A percentile compares a stretch with the other conserved stretches of the same genome.
Conservation (phyloP, 2,888 invertebrate genomes). For the Thereva nobilitata region DNA sequence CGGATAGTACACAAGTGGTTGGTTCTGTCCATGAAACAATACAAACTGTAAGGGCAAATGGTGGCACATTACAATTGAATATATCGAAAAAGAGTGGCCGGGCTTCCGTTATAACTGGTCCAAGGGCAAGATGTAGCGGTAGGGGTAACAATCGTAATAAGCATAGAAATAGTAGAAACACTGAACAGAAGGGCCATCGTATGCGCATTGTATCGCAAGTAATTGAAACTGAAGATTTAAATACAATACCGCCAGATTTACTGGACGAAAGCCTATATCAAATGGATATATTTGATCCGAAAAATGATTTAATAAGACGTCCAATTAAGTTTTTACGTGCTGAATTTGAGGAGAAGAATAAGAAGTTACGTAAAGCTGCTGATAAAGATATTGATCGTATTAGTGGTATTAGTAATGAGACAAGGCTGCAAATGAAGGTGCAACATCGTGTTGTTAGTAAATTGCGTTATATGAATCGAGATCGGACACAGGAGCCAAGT, state of each 20-base stretch:
- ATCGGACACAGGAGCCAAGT: slow-evolving; percentile 20
- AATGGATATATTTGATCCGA: slow-evolving; percentile 27
- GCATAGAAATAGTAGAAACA: neutral
- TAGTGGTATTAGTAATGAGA: slow-evolving; percentile 26
- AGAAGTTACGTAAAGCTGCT: slow-evolving; percentile 5
- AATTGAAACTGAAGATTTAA: slow-evolving; percentile 14
- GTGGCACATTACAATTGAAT: slow-evolving; percentile 11
- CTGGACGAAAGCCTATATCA: slow-evolving; percentile 22
- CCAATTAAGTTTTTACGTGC: slow-evolving; percentile 27
- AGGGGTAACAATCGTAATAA: neutral
- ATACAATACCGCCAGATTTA: slow-evolving; percentile 15
- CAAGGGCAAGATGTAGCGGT: neutral
- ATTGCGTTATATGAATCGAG: slow-evolving; percentile 14
- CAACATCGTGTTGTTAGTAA: slow-evolving; percentile 32
- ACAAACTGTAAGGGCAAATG: neutral
- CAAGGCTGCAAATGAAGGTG: slow-evolving; percentile 26
- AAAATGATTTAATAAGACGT: slow-evolving; percentile 23
- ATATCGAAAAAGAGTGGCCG: neutral
- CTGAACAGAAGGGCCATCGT: neutral
- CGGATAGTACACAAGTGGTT: neutral
- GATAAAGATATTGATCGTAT: slow-evolving; percentile 30
- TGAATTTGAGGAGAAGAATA: slow-evolving; percentile 13
- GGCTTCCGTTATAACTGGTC: neutral
- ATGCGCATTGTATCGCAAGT: slow-evolving; percentile 18
- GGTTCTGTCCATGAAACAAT: neutral